Percentiles rank a stretch among this genome's conserved stretches.
Conservation (phyloP, 2,888 invertebrate species). For the Pollenia labialis region DNA sequence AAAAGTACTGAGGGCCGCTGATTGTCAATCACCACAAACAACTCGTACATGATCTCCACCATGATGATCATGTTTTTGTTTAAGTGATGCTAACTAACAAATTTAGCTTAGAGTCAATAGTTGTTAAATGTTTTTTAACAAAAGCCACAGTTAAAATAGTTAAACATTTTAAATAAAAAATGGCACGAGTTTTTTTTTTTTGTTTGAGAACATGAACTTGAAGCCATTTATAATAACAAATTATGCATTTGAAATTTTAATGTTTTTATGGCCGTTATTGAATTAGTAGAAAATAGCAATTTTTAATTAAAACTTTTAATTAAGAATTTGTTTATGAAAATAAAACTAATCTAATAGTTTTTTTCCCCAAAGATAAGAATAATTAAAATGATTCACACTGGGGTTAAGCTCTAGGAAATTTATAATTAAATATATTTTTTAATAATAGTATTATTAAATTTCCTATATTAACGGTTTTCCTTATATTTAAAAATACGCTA, state of each 20-base stretch:
- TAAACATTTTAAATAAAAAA: slow-evolving; percentile 1
- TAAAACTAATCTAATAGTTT: slow-evolving; percentile 4
- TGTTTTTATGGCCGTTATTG: slow-evolving; percentile 19
- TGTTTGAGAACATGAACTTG: slow-evolving; percentile 53
- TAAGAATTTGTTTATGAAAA: not conserved
- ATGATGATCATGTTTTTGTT: slow-evolving; percentile 1
- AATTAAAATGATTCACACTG: slow-evolving; percentile 32
- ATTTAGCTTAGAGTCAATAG: slow-evolving; percentile 24
- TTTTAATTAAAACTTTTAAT: slow-evolving; percentile 43
- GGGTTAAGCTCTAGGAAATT: not conserved
- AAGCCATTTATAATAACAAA: slow-evolving; percentile 22
- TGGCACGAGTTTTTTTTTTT: slow-evolving; percentile 9
- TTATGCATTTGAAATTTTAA: not conserved
- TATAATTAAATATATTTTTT: not conserved
- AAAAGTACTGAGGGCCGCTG: not conserved
- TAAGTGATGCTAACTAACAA: slow-evolving; percentile 26
- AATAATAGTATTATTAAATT: not conserved
- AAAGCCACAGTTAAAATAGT: slow-evolving; percentile 17
- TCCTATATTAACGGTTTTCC: no score
- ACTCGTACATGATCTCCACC: slow-evolving; percentile 5
- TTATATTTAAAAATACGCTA: no score
- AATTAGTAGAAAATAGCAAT: slow-evolving; percentile 8
- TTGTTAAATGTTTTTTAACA: not conserved
- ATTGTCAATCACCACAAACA: slow-evolving; percentile 1
- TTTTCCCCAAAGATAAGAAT: slow-evolving; percentile 15